phyloP scores from a whole-genome alignment of 2,888 invertebrate genomes.

The Branchinecta sandiegonensis region DNA sequence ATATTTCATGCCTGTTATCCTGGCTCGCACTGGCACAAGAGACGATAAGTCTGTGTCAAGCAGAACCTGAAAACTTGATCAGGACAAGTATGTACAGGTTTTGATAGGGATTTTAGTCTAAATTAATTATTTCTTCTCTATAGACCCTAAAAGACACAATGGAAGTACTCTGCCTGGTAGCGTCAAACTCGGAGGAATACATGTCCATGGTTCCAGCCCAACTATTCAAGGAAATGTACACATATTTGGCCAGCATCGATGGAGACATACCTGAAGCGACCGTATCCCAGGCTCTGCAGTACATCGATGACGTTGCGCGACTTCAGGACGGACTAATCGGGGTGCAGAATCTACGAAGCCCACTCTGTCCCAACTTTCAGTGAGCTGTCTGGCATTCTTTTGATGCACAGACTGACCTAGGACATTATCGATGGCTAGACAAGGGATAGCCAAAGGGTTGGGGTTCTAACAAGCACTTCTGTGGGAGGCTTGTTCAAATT shows the following conservation, averaged over 20 bases:
- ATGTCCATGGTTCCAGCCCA: constrained; percentile 53
- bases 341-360: constrained; percentile 22
- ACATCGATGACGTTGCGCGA: constrained; percentile 20
- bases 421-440: too few relatives aligned
- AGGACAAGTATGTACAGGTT: too few relatives aligned
- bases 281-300: constrained; percentile 19
- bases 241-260: constrained; percentile 31
- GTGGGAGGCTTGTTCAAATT: too few relatives aligned
- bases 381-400: neutral
- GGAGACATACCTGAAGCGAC: constrained; percentile 22
- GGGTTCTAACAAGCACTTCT: too few relatives aligned
- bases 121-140: neutral
- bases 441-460: too few relatives aligned
- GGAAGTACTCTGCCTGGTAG: constrained; percentile 22
- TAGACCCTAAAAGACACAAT: constrained; percentile 24
- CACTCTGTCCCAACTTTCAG: constrained; percentile 22
- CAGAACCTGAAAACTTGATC: too few relatives aligned
- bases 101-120: too few relatives aligned
- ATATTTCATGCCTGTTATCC: too few relatives aligned
- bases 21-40: too few relatives aligned
- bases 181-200: constrained; percentile 47
- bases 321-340: constrained; percentile 21
- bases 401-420: too few relatives aligned
- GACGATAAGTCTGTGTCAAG: too few relatives aligned
- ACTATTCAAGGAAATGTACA: constrained; percentile 41